Conservation (phyloP, 2,888 invertebrate genomes). For the Drosophila histrio region DNA sequence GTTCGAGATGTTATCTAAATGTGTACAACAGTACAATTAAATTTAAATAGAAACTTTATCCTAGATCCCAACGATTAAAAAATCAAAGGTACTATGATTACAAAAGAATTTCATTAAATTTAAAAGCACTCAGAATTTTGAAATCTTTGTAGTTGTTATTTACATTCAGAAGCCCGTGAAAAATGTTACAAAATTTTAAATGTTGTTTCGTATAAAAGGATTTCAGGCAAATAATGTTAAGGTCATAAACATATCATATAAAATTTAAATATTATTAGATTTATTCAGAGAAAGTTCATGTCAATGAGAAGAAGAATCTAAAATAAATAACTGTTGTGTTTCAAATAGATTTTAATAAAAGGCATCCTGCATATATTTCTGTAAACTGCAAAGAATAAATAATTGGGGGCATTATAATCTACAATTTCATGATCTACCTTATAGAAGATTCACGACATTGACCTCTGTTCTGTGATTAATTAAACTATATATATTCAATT, state of each 20-base stretch:
- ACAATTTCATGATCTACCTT: not conserved
- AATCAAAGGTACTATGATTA: not conserved
- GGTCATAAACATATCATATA: too few relatives aligned
- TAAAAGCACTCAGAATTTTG: too few relatives aligned
- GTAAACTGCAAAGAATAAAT: too few relatives aligned
- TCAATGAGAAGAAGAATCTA: too few relatives aligned
- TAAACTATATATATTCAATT: not conserved
- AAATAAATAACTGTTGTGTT: too few relatives aligned
- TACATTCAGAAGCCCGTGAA: too few relatives aligned
- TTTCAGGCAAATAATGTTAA: not conserved
- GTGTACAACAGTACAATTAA: not conserved
- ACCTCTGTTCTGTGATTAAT: not conserved
- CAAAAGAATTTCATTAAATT: not conserved
- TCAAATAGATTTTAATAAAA: too few relatives aligned
- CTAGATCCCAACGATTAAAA: not conserved
- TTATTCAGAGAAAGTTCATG: too few relatives aligned
- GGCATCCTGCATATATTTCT: too few relatives aligned
- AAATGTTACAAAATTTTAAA: not conserved
- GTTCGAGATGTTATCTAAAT: conserved; percentile 27
- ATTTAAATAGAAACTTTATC: not conserved
- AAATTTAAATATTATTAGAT: too few relatives aligned
- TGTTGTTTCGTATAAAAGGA: not conserved
- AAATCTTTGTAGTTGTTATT: too few relatives aligned
- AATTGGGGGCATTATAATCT: too few relatives aligned
- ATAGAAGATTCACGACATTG: not conserved